Evolutionary conservation across 92 coral and sea anemone species (phyloP).

Genomic region (Zoanthus solanderi): DNA sequence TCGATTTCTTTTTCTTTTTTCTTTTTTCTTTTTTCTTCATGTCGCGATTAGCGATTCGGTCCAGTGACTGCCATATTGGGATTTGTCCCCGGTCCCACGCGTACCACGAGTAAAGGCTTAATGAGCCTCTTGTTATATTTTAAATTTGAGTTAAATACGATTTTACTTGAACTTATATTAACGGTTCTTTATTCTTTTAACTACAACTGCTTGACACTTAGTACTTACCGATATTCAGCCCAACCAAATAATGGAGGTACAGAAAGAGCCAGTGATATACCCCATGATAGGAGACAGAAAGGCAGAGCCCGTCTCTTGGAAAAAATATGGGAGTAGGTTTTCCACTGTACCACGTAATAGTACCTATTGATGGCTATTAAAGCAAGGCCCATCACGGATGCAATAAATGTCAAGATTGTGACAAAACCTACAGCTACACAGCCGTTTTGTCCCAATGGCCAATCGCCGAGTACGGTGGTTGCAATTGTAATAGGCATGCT

Average conservation of each 20-base stretch:
- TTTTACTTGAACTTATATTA: too few species aligned
- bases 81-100: too few species aligned
- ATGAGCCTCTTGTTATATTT: too few species aligned
- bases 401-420: conserved; percentile 78
- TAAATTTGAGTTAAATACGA: too few species aligned
- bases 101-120: too few species aligned
- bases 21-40: too few species aligned
- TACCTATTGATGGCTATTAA: conserved; percentile 82
- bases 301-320: conserved; percentile 44
- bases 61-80: too few species aligned
- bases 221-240: conserved; percentile 69
- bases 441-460: conserved; percentile 72
- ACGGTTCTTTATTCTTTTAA: too few species aligned
- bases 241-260: conserved; percentile 85
- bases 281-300: conserved; percentile 64
- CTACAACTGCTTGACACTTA: too few species aligned
- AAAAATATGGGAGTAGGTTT: conserved; percentile 50
- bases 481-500: conserved; percentile 79
- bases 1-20: too few species aligned
- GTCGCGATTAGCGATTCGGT: too few species aligned
- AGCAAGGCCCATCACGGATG: conserved; percentile 84
- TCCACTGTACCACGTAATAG: conserved; percentile 84
- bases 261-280: conserved; percentile 60
- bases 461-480: conserved; percentile 59
- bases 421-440: conserved; percentile 71